phyloP scores from a whole-genome alignment of 2,113 vertebrate genomes.

The Scartelaos histophorus region DNA sequence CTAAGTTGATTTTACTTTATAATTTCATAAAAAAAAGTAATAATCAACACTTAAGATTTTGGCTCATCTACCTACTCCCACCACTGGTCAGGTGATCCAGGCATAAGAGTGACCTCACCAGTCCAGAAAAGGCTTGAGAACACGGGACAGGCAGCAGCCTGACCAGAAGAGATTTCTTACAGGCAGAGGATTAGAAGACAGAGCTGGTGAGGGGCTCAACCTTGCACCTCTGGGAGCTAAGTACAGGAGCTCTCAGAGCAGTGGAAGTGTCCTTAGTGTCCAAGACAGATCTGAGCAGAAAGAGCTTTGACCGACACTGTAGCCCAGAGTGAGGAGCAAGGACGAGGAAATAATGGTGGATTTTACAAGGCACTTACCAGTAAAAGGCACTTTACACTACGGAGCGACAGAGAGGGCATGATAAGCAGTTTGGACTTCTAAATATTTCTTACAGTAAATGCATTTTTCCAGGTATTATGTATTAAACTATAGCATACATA shows the following conservation, averaged over 20 bases:
- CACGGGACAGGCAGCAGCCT: constrained; percentile 10
- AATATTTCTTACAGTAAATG: neutral
- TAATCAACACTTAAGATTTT: neutral
- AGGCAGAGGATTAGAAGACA: constrained; percentile 36
- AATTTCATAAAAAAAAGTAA: too few relatives aligned
- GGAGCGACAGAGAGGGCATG: neutral
- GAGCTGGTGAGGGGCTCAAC: constrained; percentile 18
- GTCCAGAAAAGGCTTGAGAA: neutral
- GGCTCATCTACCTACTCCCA: neutral
- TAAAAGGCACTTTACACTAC: neutral
- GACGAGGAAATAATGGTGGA: neutral
- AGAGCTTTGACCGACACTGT: neutral
- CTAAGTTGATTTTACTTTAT: too few relatives aligned
- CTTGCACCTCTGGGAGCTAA: constrained; percentile 15
- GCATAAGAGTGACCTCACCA: constrained; percentile 5
- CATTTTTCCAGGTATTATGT: neutral
- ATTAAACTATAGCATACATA: neutral
- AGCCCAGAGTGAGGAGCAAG: neutral
- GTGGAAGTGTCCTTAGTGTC: constrained; percentile 6
- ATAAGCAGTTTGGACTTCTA: neutral
- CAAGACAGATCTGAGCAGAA: neutral
- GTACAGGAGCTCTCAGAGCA: neutral
- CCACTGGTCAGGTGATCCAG: constrained; percentile 31
- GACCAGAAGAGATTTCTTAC: constrained; percentile 32
- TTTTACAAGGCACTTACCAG: constrained; percentile 9